Evolutionary conservation across 2,888 invertebrate species (phyloP), one percentile per base, ranked within the genome.

Genomic region (Troides oblongomaculatus): DNA sequence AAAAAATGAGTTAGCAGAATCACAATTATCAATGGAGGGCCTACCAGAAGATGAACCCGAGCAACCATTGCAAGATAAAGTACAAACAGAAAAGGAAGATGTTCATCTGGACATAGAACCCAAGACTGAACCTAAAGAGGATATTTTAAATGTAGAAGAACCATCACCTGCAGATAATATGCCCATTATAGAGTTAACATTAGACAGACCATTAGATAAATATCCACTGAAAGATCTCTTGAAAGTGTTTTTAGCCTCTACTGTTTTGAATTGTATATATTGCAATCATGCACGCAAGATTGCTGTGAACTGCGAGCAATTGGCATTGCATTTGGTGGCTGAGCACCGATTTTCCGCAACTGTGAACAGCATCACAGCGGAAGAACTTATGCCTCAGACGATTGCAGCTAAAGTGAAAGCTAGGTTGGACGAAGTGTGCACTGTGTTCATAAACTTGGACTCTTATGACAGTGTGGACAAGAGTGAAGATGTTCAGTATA

Each of bases 281-380:
- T 97, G 97, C 81, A 97, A 97, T 81, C 97, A 97, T 89, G 97
- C 96, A 0, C 93, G 96, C 25, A 96, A 96, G 78, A 97, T 97
- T 75, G 96, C 97, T 17, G 97, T 97, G 0, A 96, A 97, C 84
- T 97, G 96, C 65, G 95, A 95, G 82, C 96, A 97, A 79, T 89
- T 97, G 64, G 95, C 95, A 10, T 85, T 97, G 58, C 97, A 97
- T 81, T 94, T 97, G 85, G 94, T 97, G 21, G 94, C 95, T 0
- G 94, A 96, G 80, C 97, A 97, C 86, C 93, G 96, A 10, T 97
- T 96, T 83, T 94, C 94, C n/a, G 96, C 96, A 5, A 94, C 95
- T 0, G 96, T 96, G 30, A 95, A 96, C 79, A 96, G 96, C 79
- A 96, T 96, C 69, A 95, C 96, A 5, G 96, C 95, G 14, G 96